Evolutionary conservation across 2,113 vertebrate genomes (phyloP).

Genomic region (Marmota flaviventris): DNA sequence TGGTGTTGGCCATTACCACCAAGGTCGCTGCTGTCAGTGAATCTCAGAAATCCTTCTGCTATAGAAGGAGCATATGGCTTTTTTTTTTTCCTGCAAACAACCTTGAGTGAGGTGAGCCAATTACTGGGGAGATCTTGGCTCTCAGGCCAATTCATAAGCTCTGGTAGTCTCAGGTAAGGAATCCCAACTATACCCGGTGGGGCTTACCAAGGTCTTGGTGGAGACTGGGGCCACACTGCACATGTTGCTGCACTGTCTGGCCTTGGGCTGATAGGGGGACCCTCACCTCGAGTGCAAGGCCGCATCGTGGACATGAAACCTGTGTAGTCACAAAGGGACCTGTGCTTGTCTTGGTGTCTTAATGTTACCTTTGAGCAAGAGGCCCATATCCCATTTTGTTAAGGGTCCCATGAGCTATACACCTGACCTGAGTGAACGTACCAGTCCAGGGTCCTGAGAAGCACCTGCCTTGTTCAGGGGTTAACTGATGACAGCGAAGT

Average conservation of each 20-base stretch:
- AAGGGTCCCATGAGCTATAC: rapidly evolving
- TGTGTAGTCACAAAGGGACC: no score
- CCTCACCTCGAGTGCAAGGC: rapidly evolving
- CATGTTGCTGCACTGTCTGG: neutral
- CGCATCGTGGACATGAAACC: rapidly evolving
- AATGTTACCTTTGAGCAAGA: neutral
- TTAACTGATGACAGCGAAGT: neutral
- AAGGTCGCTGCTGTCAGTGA: no score
- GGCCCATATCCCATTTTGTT: rapidly evolving
- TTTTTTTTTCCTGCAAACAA: no score
- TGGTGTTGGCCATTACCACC: no score
- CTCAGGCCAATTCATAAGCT: neutral
- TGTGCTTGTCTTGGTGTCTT: neutral
- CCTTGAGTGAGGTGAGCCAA: rapidly evolving
- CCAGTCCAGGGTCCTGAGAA: neutral
- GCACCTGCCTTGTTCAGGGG: neutral
- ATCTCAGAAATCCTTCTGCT: no score
- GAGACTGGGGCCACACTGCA: neutral
- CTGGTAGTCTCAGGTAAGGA: no score
- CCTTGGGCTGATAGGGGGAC: neutral
- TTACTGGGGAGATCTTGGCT: neutral
- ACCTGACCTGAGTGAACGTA: no score
- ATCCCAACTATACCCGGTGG: neutral
- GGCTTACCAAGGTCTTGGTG: no score
- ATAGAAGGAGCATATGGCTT: no score